Base-by-base conservation (phyloP, 2,113 vertebrate genomes). In the Anser cygnoides region DNA sequence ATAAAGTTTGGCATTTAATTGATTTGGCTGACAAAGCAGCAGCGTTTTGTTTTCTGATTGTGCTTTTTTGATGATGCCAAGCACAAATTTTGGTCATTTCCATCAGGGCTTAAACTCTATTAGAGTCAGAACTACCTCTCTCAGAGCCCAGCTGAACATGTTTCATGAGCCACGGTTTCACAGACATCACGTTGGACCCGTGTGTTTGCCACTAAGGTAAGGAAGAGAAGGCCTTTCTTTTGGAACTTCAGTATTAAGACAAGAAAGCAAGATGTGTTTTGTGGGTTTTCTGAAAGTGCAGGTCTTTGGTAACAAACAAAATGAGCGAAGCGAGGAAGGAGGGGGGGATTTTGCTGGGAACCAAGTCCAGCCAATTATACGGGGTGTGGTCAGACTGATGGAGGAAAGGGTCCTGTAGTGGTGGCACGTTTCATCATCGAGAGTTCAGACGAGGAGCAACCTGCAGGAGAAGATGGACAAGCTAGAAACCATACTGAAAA, bases 361-460 rank as follows among this genome's bases (percentile, higher is more conserved):
- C 16, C 18, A 35, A 0, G 29, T 91, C 93, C 87, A 73, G 95
- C 95, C 58, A n/a, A 9, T 62, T 75, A 31, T 2, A 2, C 4
- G 29, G 75, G 86, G 94, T 23, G 92, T 87, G 76, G 52, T 96
- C 94, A 93, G 97, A 97, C 85, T 96, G 94, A 93, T 75, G 94
- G 81, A 93, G 76, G 89, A 61, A 12, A 37, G n/a, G 86, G 86
- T 95, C 87, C 65, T 76, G 86, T 21, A 0, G 3, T 16, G 54
- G 82, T 14, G 52, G 44, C 39, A 29, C 2, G 9, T 71, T 55
- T 90, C 90, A 99, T 99, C 99, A 99, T 99, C 99, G 99, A 50
- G 99, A 99, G 93, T 99, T 99, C 97, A 99, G 96, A 49, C 99
- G 98, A 21, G 99, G 99, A 78, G 99, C 99, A 31, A 99, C 99